These are phyloP conservation scores for Heliconius cydno DNA, from an alignment of 2,888 invertebrate species.

Conservation along the genomic window DNA sequence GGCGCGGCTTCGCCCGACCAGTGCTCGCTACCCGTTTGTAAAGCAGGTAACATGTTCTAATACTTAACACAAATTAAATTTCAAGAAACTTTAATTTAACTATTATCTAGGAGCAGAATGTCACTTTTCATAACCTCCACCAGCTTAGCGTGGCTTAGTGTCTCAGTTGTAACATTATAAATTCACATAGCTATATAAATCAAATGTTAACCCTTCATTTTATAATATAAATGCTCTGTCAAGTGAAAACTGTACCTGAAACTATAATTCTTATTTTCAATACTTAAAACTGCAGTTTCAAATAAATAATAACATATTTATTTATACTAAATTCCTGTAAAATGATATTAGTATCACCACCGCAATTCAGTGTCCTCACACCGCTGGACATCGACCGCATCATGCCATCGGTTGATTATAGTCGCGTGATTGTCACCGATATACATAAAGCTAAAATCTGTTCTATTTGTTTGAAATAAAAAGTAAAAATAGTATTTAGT, in stretches of 20 bases:
- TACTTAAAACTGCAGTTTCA: background rate
- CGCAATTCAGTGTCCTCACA: background rate
- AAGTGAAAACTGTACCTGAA: background rate
- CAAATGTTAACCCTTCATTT: background rate
- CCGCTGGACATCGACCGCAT: conserved; percentile 17
- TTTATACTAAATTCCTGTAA: background rate
- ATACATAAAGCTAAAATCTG: background rate
- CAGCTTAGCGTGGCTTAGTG: background rate
- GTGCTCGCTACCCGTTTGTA: conserved; percentile 95
- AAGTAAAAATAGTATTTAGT: no score
- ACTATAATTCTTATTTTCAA: background rate
- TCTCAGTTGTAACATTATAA: background rate
- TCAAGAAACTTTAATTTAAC: no score
- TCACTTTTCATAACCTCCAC: no score
- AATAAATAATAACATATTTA: no score
- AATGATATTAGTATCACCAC: background rate
- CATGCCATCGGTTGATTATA: background rate
- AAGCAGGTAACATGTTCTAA: conserved; percentile 80
- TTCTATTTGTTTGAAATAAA: no score
- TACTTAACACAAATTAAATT: no score
- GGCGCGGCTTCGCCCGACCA: conserved; percentile 94
- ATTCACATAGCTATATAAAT: background rate
- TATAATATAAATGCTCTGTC: background rate
- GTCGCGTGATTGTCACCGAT: background rate
- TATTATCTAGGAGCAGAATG: no score